phyloP scores from a whole-genome alignment of 2,113 vertebrate species.

The Orthonyx spaldingii region DNA sequence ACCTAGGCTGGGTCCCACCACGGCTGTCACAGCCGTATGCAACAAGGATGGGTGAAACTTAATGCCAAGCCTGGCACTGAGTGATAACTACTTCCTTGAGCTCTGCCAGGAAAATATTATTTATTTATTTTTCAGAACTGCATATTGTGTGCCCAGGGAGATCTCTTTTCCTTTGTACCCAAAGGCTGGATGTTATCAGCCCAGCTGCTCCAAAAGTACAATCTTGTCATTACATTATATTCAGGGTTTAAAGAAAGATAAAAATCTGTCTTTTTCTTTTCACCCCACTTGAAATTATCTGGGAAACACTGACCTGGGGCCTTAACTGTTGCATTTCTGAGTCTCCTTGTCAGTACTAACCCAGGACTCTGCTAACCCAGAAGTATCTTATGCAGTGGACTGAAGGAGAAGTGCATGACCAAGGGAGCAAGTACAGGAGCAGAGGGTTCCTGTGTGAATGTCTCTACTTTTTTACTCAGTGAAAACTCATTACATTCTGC shows the following conservation, averaged over 20 bases:
- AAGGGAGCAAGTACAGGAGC: not conserved
- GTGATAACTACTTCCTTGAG: not conserved
- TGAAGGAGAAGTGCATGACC: not conserved
- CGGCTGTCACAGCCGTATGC: accelerated
- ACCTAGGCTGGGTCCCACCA: too few species aligned
- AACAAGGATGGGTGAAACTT: not conserved
- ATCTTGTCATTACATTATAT: not conserved
- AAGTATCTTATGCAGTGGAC: not conserved
- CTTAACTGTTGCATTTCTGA: not conserved
- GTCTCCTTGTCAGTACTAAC: not conserved
- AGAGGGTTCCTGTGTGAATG: not conserved
- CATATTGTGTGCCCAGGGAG: not conserved
- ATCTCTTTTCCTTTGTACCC: not conserved
- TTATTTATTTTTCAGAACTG: not conserved
- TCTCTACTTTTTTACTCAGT: not conserved
- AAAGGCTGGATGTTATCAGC: not conserved
- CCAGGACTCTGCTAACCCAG: not conserved
- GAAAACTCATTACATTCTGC: not conserved
- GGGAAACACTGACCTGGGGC: not conserved
- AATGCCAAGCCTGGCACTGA: not conserved
- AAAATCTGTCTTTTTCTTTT: not conserved
- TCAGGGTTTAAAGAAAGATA: not conserved
- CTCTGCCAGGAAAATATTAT: not conserved
- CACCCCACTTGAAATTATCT: not conserved
- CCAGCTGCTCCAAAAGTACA: not conserved